These are phyloP conservation scores for Loripinus fragilis DNA, from an alignment of 2,888 invertebrate species.

Conservation along the genomic window DNA sequence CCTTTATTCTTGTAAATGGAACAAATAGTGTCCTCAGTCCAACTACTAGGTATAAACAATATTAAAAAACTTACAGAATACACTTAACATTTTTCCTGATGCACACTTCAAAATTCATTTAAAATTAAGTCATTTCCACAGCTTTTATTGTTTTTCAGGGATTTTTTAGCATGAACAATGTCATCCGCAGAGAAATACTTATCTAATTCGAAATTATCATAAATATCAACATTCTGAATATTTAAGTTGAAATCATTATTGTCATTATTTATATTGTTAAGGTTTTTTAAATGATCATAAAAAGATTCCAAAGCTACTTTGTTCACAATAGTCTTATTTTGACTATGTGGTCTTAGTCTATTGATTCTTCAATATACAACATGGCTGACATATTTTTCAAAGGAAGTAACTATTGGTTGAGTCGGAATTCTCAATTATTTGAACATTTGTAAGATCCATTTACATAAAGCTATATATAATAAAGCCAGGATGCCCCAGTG, in stretches of 20 bases:
- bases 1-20: background rate
- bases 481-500: no score
- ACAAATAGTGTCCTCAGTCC: background rate
- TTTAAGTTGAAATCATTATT: background rate
- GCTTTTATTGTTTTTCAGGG: conserved; percentile 13
- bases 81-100: conserved; percentile 7
- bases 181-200: background rate
- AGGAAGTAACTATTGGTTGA: no score
- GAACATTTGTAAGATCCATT: no score
- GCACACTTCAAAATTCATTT: conserved; percentile 14
- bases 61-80: conserved; percentile 7
- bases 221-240: background rate
- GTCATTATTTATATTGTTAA: background rate
- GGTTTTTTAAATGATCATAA: conserved; percentile 14
- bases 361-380: no score
- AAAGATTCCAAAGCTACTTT: conserved; percentile 8
- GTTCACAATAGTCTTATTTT: background rate
- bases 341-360: no score
- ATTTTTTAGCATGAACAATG: background rate
- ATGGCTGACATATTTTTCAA: no score
- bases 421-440: no score
- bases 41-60: background rate
- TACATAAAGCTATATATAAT: no score
- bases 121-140: conserved; percentile 12
- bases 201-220: background rate